Base-by-base conservation (phyloP, 2,888 invertebrate genomes). In the Drosophila kuntzei region DNA sequence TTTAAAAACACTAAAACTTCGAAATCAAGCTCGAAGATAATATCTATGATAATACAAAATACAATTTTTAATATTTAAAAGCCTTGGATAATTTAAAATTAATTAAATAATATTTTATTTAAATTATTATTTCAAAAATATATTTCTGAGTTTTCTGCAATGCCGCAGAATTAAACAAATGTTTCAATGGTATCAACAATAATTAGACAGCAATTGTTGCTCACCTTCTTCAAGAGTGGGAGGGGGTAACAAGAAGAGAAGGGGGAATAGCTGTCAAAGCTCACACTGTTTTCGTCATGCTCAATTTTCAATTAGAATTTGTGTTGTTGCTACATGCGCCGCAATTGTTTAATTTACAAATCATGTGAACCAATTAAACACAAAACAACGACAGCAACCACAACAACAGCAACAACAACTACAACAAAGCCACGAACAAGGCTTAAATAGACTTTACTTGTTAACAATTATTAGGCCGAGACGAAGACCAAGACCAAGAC, bases 311-410 rank as follows among this genome's bases (percentile, higher is more conserved):
- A 85, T 85, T 89, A 87, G 87, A 85, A 89, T 76, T 73, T 65
- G 27, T 59, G 53, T 25, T 44, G 39, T 44, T 55, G 54, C 63
- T 76, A 65, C 78, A 69, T 78, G 70, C 73, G 87, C 81, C 87
- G 66, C 80, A 87, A 85, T 90, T 90, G 89, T 91, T 90, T 91
- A 91, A 90, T 90, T 90, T 91, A 90, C 90, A 90, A 90, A 90
- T 90, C 89, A 89, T 86, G 86, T 89, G 86, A 86, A 86, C 86
- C 89, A 86, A 88, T 86, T 86, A 89, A 80, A 86, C 77, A 79
- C 68, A 61, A 57, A 77, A 49, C 63, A 74, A 63, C 32, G n/a
- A 60, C 34, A 34, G 34, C 34, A 43, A 49, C 64, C 81, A 59
- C 68, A 74, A 49, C 62, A 70, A 37, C 27, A 57, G 41, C 63